Conservation (phyloP, 2,888 invertebrate species). For the Xanthia icteritia region DNA sequence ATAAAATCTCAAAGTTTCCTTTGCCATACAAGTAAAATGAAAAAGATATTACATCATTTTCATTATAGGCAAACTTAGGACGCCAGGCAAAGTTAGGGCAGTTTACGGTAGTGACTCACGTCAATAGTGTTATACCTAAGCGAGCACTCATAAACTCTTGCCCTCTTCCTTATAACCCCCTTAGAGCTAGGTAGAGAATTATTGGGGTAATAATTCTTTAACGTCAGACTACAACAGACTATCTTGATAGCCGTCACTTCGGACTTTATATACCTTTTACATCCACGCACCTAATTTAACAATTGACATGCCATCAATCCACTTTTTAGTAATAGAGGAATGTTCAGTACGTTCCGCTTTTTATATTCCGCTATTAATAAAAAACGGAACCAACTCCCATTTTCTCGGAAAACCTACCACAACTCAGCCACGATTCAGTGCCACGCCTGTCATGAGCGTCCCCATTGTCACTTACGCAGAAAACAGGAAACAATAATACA, state of each 20-base stretch:
- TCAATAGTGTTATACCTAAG: neutral
- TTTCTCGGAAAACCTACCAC: constrained; percentile 5
- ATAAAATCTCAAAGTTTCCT: too few species aligned
- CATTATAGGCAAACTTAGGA: too few species aligned
- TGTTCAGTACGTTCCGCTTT: too few species aligned
- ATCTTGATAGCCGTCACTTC: neutral
- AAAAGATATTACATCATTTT: too few species aligned
- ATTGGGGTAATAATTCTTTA: neutral
- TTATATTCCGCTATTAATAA: too few species aligned
- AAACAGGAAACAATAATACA: constrained; percentile 30
- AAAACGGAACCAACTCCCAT: neutral
- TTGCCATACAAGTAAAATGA: too few species aligned
- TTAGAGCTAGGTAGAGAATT: too few species aligned
- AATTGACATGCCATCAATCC: neutral
- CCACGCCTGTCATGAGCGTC: constrained; percentile 16
- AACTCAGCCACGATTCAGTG: constrained; percentile 4
- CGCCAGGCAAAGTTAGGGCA: too few species aligned
- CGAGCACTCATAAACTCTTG: neutral
- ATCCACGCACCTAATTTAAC: neutral
- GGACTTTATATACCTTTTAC: neutral
- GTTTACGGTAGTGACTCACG: neutral
- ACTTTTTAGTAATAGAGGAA: too few species aligned
- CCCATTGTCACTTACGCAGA: constrained; percentile 30
- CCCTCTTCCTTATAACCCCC: neutral
- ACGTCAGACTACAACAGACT: too few species aligned